These are phyloP conservation scores for Torymus texanus DNA, from an alignment of 2,888 invertebrate species.

Conservation along the genomic window DNA sequence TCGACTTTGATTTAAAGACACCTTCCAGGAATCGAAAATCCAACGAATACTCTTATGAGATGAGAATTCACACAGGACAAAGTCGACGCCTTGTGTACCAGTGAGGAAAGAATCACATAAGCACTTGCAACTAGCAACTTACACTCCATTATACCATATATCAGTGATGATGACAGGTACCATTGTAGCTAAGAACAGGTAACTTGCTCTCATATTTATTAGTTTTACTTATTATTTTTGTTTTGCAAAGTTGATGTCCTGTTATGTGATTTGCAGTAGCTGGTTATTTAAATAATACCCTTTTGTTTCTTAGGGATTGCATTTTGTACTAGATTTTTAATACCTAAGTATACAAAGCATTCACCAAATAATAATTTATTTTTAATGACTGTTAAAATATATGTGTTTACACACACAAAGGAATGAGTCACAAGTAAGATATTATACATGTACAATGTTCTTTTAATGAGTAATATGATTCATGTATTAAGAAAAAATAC, in stretches of 20 bases:
- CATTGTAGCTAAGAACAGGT: constrained; percentile 68
- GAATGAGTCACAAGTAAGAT: background rate
- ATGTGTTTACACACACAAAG: constrained; percentile 9
- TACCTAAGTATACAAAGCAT: constrained; percentile 41
- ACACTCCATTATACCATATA: constrained; percentile 72
- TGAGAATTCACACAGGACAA: constrained; percentile 38
- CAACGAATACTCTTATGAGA: constrained; percentile 12
- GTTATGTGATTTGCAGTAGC: constrained; percentile 30
- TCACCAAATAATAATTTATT: constrained; percentile 26
- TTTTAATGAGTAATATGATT: no score
- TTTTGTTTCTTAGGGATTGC: constrained; percentile 30
- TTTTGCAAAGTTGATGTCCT: constrained; percentile 42
- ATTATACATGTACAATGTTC: no score
- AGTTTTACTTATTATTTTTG: constrained; percentile 57
- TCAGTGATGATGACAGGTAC: constrained; percentile 69
- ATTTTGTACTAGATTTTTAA: constrained; percentile 41
- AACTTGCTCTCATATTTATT: constrained; percentile 68
- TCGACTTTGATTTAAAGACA: constrained; percentile 51
- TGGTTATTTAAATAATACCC: constrained; percentile 35
- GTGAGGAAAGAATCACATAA: constrained; percentile 42
- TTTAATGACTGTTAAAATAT: constrained; percentile 1
- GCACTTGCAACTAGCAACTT: constrained; percentile 64
- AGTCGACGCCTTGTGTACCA: constrained; percentile 51
- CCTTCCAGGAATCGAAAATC: constrained; percentile 11
- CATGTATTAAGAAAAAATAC: no score